Conservation (phyloP, 2,888 invertebrate genomes). For the Netelia fuscicornis region DNA sequence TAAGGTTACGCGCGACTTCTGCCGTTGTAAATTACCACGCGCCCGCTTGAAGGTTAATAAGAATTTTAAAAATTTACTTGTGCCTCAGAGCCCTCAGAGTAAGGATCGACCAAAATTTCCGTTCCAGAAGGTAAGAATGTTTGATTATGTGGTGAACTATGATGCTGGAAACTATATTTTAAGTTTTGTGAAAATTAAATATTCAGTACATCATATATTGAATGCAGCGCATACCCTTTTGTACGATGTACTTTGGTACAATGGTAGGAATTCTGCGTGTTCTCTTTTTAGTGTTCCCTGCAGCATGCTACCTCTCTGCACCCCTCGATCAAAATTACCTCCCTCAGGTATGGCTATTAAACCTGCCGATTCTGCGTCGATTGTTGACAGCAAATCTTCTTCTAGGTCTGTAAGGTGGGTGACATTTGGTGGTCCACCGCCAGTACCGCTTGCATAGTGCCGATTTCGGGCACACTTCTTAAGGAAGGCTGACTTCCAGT, state of each 20-base stretch:
- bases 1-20: too few relatives aligned
- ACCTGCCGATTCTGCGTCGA: conserved; percentile 13
- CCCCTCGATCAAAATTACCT: neutral
- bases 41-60: neutral
- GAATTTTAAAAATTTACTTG: neutral
- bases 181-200: conserved; percentile 1
- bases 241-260: neutral
- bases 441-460: conserved; percentile 1
- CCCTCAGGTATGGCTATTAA: neutral
- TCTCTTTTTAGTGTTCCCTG: neutral
- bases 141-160: neutral
- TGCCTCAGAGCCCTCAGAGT: neutral
- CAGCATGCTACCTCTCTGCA: neutral
- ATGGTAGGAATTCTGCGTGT: neutral
- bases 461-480: conserved; percentile 5
- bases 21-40: too few relatives aligned
- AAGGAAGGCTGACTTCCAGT: conserved; percentile 3
- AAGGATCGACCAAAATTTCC: neutral
- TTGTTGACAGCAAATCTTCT: neutral
- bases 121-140: neutral
- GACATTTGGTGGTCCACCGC: conserved; percentile 1
- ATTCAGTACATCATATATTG: conserved; percentile 1
- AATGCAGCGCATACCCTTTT: conserved; percentile 3
- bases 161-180: conserved; percentile 1
- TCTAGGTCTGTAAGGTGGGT: neutral